phyloP scores from a whole-genome alignment of 2,797 vertebrate genomes.

The Enoplosus armatus region DNA sequence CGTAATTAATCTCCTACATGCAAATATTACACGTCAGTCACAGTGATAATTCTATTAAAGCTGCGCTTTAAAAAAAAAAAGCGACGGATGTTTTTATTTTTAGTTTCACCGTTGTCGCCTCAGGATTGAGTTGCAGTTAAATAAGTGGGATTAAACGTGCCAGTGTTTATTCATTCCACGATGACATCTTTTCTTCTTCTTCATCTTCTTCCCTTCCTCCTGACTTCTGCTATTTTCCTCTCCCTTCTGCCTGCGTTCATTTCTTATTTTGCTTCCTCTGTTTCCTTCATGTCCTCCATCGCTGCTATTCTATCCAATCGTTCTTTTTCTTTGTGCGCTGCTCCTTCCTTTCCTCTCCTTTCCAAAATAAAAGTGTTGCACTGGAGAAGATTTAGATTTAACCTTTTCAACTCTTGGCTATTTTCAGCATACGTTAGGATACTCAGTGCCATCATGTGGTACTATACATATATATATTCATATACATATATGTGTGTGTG shows the following conservation, averaged over 20 bases:
- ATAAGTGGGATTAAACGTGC: constrained; percentile 8
- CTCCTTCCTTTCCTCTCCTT: neutral
- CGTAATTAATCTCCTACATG: neutral
- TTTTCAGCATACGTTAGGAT: too few relatives aligned
- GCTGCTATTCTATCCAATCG: neutral
- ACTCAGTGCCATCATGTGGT: too few relatives aligned
- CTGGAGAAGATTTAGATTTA: neutral
- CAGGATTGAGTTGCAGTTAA: constrained; percentile 8
- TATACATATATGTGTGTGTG: too few relatives aligned
- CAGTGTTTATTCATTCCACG: constrained; percentile 16
- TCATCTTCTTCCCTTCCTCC: neutral
- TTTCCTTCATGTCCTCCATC: too few relatives aligned
- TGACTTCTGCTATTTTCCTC: neutral
- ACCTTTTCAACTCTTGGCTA: too few relatives aligned
- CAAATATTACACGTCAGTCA: constrained; percentile 3
- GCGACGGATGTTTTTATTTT: neutral
- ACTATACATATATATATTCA: too few relatives aligned
- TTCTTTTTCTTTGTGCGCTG: neutral
- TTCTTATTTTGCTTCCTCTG: neutral
- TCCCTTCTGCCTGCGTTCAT: neutral
- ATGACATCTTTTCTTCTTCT: neutral
- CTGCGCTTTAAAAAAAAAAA: constrained; percentile 1
- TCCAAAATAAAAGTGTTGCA: neutral
- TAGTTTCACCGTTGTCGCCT: neutral
- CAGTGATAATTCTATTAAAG: constrained; percentile 6